Evolutionary conservation across 2,797 vertebrate species (phyloP).

Genomic region (Xenopus petersii): DNA sequence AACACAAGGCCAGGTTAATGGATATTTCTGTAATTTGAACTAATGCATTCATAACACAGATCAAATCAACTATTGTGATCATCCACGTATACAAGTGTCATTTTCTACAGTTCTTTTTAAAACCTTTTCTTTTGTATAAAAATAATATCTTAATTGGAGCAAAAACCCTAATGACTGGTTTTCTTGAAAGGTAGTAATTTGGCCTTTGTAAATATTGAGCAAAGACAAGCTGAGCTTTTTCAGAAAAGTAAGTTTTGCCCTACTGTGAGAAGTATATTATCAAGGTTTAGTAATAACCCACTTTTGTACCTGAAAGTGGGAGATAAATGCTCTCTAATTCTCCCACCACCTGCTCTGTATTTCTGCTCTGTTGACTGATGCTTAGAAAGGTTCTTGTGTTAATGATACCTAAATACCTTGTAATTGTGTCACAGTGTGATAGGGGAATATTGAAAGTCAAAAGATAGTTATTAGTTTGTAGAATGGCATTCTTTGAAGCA

Average conservation of each 20-base stretch:
- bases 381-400: slow-evolving; percentile 11
- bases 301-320: slow-evolving; percentile 20
- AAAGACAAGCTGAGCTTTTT: neutral
- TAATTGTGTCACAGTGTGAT: slow-evolving; percentile 34
- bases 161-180: neutral
- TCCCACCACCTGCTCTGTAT: neutral
- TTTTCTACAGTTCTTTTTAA: too few relatives aligned
- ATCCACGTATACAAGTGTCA: too few relatives aligned
- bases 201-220: neutral
- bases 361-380: slow-evolving; percentile 20
- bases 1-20: too few relatives aligned
- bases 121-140: neutral
- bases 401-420: slow-evolving; percentile 32
- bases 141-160: neutral
- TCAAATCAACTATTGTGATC: too few relatives aligned
- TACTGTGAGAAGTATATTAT: slow-evolving; percentile 19
- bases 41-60: too few relatives aligned
- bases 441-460: slow-evolving; percentile 16
- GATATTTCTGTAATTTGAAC: too few relatives aligned
- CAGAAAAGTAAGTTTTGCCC: neutral
- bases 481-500: slow-evolving; percentile 3
- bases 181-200: slow-evolving; percentile 4
- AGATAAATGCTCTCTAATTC: slow-evolving; percentile 27
- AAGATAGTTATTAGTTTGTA: slow-evolving; percentile 40
- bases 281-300: slow-evolving; percentile 27